Evolutionary conservation across 2,888 invertebrate species (phyloP).

Genomic region (Cephus spinipes): DNA sequence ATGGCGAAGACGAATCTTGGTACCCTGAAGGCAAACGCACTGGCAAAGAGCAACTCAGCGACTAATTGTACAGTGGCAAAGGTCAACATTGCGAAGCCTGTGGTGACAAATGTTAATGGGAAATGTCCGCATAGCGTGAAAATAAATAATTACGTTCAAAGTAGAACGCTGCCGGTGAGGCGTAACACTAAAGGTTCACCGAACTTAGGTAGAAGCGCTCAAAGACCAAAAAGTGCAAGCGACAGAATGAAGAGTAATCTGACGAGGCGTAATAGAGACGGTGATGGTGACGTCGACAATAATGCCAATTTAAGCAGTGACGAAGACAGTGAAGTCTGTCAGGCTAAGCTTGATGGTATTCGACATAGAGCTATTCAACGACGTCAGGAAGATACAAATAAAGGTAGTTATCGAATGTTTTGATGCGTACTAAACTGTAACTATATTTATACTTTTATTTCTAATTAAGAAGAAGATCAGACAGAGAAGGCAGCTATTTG

Average conservation of each 20-base stretch:
- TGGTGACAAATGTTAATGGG: conserved; percentile 46
- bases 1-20: conserved; percentile 51
- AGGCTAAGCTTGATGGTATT: conserved; percentile 76
- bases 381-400: conserved; percentile 58
- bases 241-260: conserved; percentile 43
- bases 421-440: neutral
- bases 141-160: conserved; percentile 62
- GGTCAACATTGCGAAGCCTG: conserved; percentile 54
- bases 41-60: conserved; percentile 56
- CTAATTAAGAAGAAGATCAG: conserved; percentile 51
- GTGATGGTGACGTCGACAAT: conserved; percentile 38
- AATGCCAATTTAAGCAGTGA: conserved; percentile 63
- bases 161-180: conserved; percentile 53
- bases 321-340: conserved; percentile 76
- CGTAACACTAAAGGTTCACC: conserved; percentile 52
- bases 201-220: conserved; percentile 50
- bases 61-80: conserved; percentile 50
- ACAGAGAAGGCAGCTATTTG: conserved; percentile 75
- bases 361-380: conserved; percentile 73
- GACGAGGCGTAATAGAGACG: conserved; percentile 30
- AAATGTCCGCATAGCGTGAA: conserved; percentile 59
- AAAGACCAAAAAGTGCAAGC: conserved; percentile 45
- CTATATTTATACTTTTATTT: neutral
- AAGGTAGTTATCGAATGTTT: conserved; percentile 38
- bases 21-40: conserved; percentile 48